These are phyloP conservation scores for Caenorhabditis sp. DNA, from an alignment of 2,888 invertebrate genomes.

Conservation along the genomic window DNA sequence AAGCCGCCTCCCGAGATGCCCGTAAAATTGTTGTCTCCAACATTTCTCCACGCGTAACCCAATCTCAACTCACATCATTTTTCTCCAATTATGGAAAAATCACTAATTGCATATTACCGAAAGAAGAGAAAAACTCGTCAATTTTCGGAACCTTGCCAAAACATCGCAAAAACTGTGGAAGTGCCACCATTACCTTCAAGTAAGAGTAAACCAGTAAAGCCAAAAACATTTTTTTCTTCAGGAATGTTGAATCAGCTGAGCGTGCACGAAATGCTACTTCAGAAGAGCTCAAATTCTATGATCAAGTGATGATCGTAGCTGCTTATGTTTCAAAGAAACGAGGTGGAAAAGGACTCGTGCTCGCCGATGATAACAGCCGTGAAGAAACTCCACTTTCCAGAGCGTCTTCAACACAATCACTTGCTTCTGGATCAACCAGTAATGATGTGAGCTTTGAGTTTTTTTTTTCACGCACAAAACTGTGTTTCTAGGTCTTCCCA, in stretches of 20 bases:
- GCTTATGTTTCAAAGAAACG: conserved; percentile 50
- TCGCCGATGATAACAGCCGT: conserved; percentile 43
- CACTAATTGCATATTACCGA: conserved; percentile 63
- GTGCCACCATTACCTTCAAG: conserved; percentile 67
- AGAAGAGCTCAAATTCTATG: conserved; percentile 69
- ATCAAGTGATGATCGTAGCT: conserved; percentile 64
- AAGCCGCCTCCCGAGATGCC: conserved; percentile 50
- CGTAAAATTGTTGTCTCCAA: conserved; percentile 65
- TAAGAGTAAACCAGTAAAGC: no score
- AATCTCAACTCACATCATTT: conserved; percentile 68
- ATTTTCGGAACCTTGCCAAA: conserved; percentile 66
- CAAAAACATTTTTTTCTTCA: conserved; percentile 27
- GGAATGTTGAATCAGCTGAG: conserved; percentile 60
- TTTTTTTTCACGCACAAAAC: not conserved
- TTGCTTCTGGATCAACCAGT: conserved; percentile 39
- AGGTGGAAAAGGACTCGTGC: conserved; percentile 55
- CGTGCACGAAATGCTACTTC: conserved; percentile 58
- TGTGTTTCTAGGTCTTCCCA: conserved; percentile 28
- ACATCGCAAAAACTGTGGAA: conserved; percentile 58
- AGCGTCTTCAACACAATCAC: conserved; percentile 61
- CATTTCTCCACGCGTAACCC: conserved; percentile 66
- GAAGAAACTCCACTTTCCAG: conserved; percentile 53
- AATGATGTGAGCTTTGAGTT: no score
- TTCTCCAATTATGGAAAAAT: conserved; percentile 70
- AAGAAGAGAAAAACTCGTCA: conserved; percentile 58